Evolutionary conservation across 2,888 invertebrate genomes (phyloP), one percentile per base, ranked within the genome.

Genomic region (Brachypterus glaber): DNA sequence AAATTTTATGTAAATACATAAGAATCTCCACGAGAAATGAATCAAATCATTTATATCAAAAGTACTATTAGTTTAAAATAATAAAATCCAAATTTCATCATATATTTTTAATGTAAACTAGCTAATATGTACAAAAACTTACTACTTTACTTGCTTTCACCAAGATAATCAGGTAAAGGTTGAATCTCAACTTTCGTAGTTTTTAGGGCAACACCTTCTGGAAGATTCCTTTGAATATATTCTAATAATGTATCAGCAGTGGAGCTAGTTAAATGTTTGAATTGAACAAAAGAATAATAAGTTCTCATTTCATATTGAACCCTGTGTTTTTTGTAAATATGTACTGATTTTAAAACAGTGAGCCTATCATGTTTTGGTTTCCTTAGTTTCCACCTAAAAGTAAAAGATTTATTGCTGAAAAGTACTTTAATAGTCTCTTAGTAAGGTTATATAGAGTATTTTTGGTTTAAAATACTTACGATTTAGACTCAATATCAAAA

Each of bases 221-320:
- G 98, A 37, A 98, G 72, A 70, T 97, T 97, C 53, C 97, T 73
- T 64, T 98, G 82, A 40, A 96, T 78, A 62, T 98, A 98, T 68
- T 98, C 98, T 35, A 98, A 67, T 60, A 88, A 87, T 7, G 97
- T 96, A 49, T 90, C 90, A 32, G 93, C 83, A 8, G 97, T 98
- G 3, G 95, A 95, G 1, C 91, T 93, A 0, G 98, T 98, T 8
- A 98, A 59, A 53, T 83, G 74, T 52, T 82, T 78, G 17, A 93
- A 76, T 53, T 85, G 79, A 56, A 95, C 71, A 55, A 84, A 83
- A 43, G 83, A 76, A 63, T 82, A 95, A 66, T 95, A 86, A 2
- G 97, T 97, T 51, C 97, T 74, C 12, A 84, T 76, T 70, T 98
- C 98, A 64, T 98, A 98, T 58, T 97, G 96, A 0, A 91, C 90